Percentiles rank a stretch among this genome's conserved stretches.
Conservation (phyloP, 1,140 invertebrate species). For the Magallana gigas region DNA sequence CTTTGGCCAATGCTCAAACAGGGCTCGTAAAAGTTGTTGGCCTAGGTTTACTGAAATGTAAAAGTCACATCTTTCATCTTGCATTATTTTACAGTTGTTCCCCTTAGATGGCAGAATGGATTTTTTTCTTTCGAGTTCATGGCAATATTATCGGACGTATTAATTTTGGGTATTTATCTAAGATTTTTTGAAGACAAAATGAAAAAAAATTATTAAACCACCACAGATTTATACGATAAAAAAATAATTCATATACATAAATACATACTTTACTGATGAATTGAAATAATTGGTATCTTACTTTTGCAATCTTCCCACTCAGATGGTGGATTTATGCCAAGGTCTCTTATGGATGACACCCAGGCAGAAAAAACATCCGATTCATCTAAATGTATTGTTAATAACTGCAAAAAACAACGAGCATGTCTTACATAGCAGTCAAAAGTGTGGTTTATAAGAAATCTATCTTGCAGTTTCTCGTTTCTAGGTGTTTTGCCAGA, state of each 20-base stretch:
- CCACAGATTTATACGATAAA: too few species aligned
- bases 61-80: conserved; percentile 22
- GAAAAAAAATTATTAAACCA: too few species aligned
- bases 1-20: conserved; percentile 96
- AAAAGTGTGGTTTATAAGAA: too few species aligned
- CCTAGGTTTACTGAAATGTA: conserved; percentile 93
- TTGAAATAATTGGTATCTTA: conserved; percentile 70
- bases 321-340: conserved; percentile 85
- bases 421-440: too few species aligned
- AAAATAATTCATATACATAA: too few species aligned
- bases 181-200: too few species aligned
- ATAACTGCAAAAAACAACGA: conserved; percentile 84
- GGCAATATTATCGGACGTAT: background rate
- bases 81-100: too few species aligned
- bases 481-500: too few species aligned
- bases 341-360: conserved; percentile 95
- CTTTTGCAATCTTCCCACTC: conserved; percentile 92
- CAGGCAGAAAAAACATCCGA: conserved; percentile 98
- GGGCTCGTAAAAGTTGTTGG: conserved; percentile 93
- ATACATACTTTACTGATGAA: too few species aligned
- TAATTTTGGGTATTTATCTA: too few species aligned
- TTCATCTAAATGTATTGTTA: conserved; percentile 99
- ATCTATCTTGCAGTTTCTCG: too few species aligned
- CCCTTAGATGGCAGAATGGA: too few species aligned
- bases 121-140: background rate